Evolutionary conservation across 2,888 invertebrate genomes (phyloP).

Genomic region (Saturnia japonica): DNA sequence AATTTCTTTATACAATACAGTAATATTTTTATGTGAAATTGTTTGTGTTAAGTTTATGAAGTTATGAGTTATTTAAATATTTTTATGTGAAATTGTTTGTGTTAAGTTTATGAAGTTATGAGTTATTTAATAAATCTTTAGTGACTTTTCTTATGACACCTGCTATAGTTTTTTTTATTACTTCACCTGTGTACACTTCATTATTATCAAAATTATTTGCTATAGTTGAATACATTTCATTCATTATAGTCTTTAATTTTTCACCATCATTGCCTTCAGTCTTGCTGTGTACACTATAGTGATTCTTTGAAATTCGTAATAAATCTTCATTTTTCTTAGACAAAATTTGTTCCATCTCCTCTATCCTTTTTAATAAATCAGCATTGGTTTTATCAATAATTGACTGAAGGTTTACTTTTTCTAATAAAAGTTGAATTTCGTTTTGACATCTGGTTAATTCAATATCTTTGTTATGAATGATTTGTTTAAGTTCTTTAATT

Average conservation of each 20-base stretch:
- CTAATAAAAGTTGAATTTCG: constrained; percentile 42
- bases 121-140: constrained; percentile 47
- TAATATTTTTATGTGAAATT: background rate
- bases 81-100: background rate
- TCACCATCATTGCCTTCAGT: constrained; percentile 31
- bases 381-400: constrained; percentile 30
- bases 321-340: constrained; percentile 38
- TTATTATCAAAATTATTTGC: constrained; percentile 56
- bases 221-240: constrained; percentile 65
- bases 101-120: background rate
- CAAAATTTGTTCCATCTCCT: constrained; percentile 39
- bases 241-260: constrained; percentile 67
- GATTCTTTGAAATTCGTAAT: constrained; percentile 29
- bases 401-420: constrained; percentile 26
- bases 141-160: constrained; percentile 66
- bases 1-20: background rate
- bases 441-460: constrained; percentile 44
- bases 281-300: constrained; percentile 29
- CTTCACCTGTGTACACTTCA: constrained; percentile 54
- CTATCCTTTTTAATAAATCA: constrained; percentile 39
- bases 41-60: background rate
- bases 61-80: constrained; percentile 32
- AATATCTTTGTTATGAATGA: constrained; percentile 42
- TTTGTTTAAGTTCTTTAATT: constrained; percentile 41
- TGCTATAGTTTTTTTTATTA: constrained; percentile 58